Percentiles rank a stretch among this genome's conserved stretches.
These are phyloP conservation scores for Sylvilagus bachmani DNA, from an alignment of 2,113 vertebrate species.

Conservation along the genomic window DNA sequence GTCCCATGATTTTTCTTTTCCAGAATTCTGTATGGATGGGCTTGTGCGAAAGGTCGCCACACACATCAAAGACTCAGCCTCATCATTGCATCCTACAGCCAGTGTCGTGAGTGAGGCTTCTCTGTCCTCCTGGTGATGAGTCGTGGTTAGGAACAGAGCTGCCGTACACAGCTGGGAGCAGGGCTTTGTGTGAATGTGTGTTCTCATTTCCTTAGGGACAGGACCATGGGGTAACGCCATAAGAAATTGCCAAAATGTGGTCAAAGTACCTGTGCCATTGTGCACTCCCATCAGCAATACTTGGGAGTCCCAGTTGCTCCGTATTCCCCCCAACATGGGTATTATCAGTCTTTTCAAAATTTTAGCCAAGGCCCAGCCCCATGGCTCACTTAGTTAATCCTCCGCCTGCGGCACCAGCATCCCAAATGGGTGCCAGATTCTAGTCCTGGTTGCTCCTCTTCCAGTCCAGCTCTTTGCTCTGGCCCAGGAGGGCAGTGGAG, in stretches of 20 bases:
- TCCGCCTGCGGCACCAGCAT: too few relatives aligned
- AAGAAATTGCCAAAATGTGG: background rate
- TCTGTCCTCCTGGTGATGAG: background rate
- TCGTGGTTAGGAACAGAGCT: background rate
- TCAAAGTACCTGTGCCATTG: rapidly evolving
- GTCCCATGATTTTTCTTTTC: background rate
- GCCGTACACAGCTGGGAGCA: background rate
- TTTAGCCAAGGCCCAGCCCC: too few relatives aligned
- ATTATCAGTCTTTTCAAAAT: background rate
- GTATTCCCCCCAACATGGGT: background rate
- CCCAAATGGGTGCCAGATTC: too few relatives aligned
- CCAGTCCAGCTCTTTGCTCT: too few relatives aligned
- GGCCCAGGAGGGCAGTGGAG: too few relatives aligned
- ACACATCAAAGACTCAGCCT: background rate
- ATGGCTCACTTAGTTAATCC: too few relatives aligned
- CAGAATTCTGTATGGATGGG: background rate
- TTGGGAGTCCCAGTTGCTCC: rapidly evolving
- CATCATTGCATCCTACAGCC: rapidly evolving
- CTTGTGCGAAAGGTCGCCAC: too few relatives aligned
- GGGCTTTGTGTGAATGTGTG: background rate
- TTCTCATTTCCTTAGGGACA: background rate
- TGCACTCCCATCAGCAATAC: rapidly evolving
- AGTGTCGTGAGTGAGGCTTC: too few relatives aligned
- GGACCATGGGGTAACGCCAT: background rate
- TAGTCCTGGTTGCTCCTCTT: too few relatives aligned